These are phyloP conservation scores for Amblyraja radiata DNA, from an alignment of 2,797 vertebrate species.

Conservation along the genomic window DNA sequence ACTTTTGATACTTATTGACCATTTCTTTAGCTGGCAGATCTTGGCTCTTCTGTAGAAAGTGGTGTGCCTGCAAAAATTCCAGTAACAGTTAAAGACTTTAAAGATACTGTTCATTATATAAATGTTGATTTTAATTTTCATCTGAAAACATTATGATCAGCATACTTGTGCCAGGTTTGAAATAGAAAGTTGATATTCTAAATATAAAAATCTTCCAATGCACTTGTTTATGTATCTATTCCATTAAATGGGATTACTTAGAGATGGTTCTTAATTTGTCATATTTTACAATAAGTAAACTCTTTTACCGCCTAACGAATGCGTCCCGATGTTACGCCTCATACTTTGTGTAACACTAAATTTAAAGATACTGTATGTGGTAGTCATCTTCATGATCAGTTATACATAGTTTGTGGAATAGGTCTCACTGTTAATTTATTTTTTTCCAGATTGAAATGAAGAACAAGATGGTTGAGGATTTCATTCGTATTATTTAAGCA, in stretches of 20 bases:
- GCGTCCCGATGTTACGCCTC: not conserved
- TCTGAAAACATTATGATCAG: not conserved
- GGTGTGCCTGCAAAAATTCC: not conserved
- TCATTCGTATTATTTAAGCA: not conserved
- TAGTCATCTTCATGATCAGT: not conserved
- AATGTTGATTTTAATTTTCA: not conserved
- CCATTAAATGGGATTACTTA: not conserved
- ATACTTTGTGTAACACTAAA: not conserved
- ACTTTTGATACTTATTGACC: too few species aligned
- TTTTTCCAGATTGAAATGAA: slow-evolving; percentile 19
- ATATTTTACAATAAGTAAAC: not conserved
- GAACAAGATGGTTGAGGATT: not conserved
- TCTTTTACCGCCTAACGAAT: not conserved
- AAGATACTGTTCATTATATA: not conserved
- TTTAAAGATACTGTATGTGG: not conserved
- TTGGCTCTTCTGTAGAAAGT: too few species aligned
- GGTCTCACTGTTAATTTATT: not conserved
- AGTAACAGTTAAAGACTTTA: not conserved
- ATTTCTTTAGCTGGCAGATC: too few species aligned
- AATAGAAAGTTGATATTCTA: not conserved
- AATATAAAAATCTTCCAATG: not conserved
- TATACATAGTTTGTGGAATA: not conserved
- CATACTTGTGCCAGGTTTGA: not conserved
- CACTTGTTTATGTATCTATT: not conserved
- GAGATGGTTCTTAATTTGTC: not conserved